These are phyloP conservation scores for Agriotes lineatus DNA, from an alignment of 2,888 invertebrate species.

Conservation along the genomic window DNA sequence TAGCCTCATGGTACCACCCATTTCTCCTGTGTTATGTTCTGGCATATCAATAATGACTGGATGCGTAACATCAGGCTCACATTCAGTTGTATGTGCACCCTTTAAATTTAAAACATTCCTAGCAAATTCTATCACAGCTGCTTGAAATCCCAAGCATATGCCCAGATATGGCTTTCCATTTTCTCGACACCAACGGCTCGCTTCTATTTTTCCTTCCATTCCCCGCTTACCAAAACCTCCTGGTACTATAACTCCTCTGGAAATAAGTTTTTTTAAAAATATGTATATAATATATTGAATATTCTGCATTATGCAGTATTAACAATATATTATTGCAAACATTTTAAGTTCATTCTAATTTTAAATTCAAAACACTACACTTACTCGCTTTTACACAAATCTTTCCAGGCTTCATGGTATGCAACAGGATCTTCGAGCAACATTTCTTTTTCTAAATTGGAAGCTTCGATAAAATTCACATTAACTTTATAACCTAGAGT, in stretches of 20 bases:
- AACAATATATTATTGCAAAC: too few species aligned
- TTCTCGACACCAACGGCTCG: slow-evolving; percentile 92
- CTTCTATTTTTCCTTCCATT: slow-evolving; percentile 95
- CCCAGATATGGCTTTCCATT: slow-evolving; percentile 94
- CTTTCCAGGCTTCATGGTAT: slow-evolving; percentile 95
- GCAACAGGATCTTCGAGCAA: slow-evolving; percentile 81
- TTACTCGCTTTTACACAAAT: slow-evolving; percentile 87
- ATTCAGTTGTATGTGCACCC: slow-evolving; percentile 90
- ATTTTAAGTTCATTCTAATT: too few species aligned
- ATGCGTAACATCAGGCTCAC: slow-evolving; percentile 77
- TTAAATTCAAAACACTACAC: slow-evolving; percentile 63
- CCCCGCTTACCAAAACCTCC: slow-evolving; percentile 98
- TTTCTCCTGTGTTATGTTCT: slow-evolving; percentile 92
- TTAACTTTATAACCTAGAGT: slow-evolving; percentile 87
- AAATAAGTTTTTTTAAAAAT: too few species aligned
- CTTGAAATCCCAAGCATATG: slow-evolving; percentile 98
- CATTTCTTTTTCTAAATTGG: slow-evolving; percentile 83
- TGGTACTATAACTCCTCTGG: slow-evolving; percentile 93
- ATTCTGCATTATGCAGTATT: too few species aligned
- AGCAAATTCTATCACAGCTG: slow-evolving; percentile 95
- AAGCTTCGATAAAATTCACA: slow-evolving; percentile 92
- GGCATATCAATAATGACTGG: slow-evolving; percentile 98
- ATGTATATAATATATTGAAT: too few species aligned
- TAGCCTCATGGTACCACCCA: slow-evolving; percentile 98
- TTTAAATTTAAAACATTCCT: slow-evolving; percentile 83